phyloP scores from a whole-genome alignment of 2,797 vertebrate genomes.

The Sebastes cheni region DNA sequence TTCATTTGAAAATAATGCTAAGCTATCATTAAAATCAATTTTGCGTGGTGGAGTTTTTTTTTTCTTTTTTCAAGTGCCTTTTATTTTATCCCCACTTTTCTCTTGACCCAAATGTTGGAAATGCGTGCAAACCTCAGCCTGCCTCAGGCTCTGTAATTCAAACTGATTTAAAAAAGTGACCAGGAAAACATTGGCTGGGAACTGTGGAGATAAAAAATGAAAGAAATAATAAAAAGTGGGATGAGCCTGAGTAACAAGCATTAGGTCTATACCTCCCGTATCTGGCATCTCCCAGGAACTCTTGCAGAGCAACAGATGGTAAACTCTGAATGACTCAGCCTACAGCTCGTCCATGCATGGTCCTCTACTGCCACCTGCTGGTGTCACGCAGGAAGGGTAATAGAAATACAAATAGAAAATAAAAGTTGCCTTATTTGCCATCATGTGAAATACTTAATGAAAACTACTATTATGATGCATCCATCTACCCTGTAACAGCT shows the following conservation, averaged over 20 bases:
- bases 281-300: slow-evolving; percentile 64
- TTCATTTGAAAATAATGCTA: slow-evolving; percentile 31
- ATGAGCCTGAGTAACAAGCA: slow-evolving; percentile 54
- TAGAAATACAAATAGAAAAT: neutral
- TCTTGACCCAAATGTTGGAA: slow-evolving; percentile 12
- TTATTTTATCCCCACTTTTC: slow-evolving; percentile 26
- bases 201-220: slow-evolving; percentile 33
- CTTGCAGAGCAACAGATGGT: slow-evolving; percentile 76
- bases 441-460: neutral
- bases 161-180: slow-evolving; percentile 39
- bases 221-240: slow-evolving; percentile 42
- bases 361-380: slow-evolving; percentile 79
- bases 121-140: slow-evolving; percentile 12
- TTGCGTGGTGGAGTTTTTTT: neutral
- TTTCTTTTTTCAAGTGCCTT: slow-evolving; percentile 2
- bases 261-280: slow-evolving; percentile 60
- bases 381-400: neutral
- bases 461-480: neutral
- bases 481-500: neutral
- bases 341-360: slow-evolving; percentile 14
- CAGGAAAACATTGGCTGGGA: slow-evolving; percentile 5
- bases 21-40: slow-evolving; percentile 48
- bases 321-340: slow-evolving; percentile 69
- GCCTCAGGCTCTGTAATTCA: slow-evolving; percentile 13
- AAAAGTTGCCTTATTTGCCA: neutral